Base-by-base conservation (phyloP, 2,888 invertebrate genomes). In the Sipha maydis region DNA sequence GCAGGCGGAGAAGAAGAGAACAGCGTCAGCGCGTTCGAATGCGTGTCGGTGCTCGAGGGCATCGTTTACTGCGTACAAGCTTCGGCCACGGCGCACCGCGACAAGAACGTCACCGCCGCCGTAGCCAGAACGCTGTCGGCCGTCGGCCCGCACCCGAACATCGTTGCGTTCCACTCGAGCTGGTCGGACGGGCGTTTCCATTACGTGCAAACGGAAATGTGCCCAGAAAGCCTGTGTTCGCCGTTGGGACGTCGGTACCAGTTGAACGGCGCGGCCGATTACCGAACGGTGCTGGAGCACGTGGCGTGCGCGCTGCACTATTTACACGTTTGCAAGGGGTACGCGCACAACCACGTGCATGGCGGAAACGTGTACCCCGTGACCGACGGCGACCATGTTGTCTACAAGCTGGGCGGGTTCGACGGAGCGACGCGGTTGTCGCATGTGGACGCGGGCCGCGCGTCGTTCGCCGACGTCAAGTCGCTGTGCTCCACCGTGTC, bases 241-340 rank as follows among this genome's bases (percentile, higher is more conserved):
- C 17, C 34, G 80, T 8, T 7, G 54, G 14, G 54, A 5, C 61
- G 61, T 56, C 19, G 5, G 21, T 2, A 4, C 61, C 5, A n/a
- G 11, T 17, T 61, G 61, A 61, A 38, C 34, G 34, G 4, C 38
- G 41, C n/a, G 1, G 17, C 69, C 8, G 80, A 80, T 17, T 80
- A 25, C 67, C 67, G n/a, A 0, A 28, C 19, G 3, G 61, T 80
- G 38, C 61, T 80, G 61, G 80, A 80, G 34, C 80, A 80, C 61
- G 25, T 80, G 9, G 54, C 80, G 38, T 67, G 67, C n/a, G 80
- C 80, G 8, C 67, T 80, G n/a, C 80, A 80, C n/a, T 38, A 80
- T 48, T 1, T 48, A 1, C 48, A 48, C 48, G 48, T 14, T 1
- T 48, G 48, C 48, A 48, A 48, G 48, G 48, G 48, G 11, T 48